Evolutionary conservation across 2,888 invertebrate species (phyloP).

Genomic region (Trachelus iudaicus): DNA sequence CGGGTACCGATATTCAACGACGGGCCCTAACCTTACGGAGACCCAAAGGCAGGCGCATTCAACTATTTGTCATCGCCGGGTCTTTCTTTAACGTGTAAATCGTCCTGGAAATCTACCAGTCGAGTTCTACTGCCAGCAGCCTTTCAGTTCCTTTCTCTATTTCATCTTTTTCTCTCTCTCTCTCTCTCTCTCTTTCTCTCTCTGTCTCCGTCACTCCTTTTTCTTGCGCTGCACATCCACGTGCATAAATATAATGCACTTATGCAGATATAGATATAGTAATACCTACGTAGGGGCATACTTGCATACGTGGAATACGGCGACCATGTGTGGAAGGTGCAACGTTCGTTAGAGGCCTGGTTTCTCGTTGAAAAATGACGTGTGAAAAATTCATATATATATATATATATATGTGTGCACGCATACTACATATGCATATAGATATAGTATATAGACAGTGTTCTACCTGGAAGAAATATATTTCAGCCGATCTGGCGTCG

Average conservation of each 20-base stretch:
- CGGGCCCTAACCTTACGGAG: background rate
- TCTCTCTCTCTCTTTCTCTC: background rate
- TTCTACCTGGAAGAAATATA: background rate
- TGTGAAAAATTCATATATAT: constrained; percentile 13
- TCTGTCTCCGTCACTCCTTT: background rate
- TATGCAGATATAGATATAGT: background rate
- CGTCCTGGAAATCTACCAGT: background rate
- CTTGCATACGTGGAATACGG: background rate
- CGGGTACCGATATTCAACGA: background rate
- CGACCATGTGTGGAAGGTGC: background rate
- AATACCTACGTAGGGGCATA: background rate
- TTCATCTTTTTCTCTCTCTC: constrained; percentile 8
- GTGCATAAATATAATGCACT: background rate
- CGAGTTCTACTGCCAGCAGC: background rate
- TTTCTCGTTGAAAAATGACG: background rate
- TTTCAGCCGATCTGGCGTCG: constrained; percentile 10
- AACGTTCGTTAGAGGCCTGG: background rate
- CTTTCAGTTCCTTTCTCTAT: constrained; percentile 2
- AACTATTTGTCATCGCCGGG: background rate
- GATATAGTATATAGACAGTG: too few species aligned
- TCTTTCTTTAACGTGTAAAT: background rate
- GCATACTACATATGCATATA: background rate
- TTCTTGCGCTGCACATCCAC: background rate
- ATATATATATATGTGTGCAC: background rate
- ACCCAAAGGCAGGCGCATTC: background rate